A percentile compares a stretch with the other conserved stretches of the same genome.
phyloP scores from a whole-genome alignment of 2,113 vertebrate species.

The Protobothrops mucrosquamatus region DNA sequence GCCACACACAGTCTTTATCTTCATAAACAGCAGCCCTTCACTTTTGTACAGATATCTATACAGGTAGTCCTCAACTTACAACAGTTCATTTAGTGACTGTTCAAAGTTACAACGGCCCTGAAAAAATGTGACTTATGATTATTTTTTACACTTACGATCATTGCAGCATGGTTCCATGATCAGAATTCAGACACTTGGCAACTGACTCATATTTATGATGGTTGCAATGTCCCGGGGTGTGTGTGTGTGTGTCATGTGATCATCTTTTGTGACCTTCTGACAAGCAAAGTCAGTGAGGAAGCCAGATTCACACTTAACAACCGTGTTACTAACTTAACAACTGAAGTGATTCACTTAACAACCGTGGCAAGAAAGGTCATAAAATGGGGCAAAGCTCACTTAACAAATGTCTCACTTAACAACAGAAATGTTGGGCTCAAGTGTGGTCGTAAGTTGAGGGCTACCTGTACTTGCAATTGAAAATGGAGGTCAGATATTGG shows the following conservation, averaged over 20 bases:
- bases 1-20: not conserved
- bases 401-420: not conserved
- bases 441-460: not conserved
- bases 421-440: not conserved
- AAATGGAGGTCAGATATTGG: not conserved
- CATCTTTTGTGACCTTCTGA: not conserved
- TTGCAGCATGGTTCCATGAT: not conserved
- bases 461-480: not conserved
- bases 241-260: too few species aligned
- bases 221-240: too few species aligned
- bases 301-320: not conserved
- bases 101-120: not conserved
- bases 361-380: not conserved
- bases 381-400: not conserved
- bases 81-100: not conserved
- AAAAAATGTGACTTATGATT: not conserved
- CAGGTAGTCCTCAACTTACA: not conserved
- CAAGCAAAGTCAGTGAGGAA: not conserved
- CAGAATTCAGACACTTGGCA: too few species aligned
- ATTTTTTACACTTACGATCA: not conserved
- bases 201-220: too few species aligned
- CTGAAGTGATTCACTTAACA: not conserved
- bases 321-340: not conserved
- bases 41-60: not conserved
- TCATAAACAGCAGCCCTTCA: not conserved